Evolutionary conservation across 2,888 invertebrate species (phyloP).

Genomic region (Drosophila dives): DNA sequence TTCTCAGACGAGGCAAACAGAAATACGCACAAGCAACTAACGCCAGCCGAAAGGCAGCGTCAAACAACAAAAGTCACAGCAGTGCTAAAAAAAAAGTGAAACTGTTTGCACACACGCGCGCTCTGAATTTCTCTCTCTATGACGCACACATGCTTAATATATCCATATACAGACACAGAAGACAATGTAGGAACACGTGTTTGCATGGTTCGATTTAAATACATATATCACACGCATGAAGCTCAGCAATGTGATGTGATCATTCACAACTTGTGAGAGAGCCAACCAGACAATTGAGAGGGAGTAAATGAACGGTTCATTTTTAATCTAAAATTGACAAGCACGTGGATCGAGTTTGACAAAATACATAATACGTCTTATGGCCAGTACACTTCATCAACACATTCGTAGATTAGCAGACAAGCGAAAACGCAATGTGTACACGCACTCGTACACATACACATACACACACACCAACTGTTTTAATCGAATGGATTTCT

Average conservation of each 20-base stretch:
- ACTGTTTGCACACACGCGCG: slow-evolving; percentile 21
- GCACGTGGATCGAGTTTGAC: not conserved
- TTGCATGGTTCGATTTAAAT: slow-evolving; percentile 10
- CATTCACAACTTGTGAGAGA: not conserved
- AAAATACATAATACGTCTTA: not conserved
- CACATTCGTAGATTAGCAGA: not conserved
- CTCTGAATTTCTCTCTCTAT: slow-evolving; percentile 2
- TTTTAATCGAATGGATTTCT: not conserved
- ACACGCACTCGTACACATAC: not conserved
- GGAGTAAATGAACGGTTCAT: not conserved
- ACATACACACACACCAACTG: not conserved
- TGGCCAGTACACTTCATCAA: not conserved
- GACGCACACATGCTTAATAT: slow-evolving; percentile 2
- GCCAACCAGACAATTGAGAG: not conserved
- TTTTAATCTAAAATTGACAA: not conserved
- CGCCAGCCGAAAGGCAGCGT: slow-evolving; percentile 5
- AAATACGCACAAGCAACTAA: slow-evolving; percentile 14
- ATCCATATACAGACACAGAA: slow-evolving; percentile 1
- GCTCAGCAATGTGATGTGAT: slow-evolving; percentile 1
- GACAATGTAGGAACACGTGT: slow-evolving; percentile 21
- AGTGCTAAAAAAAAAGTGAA: slow-evolving; percentile 43
- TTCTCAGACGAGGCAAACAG: slow-evolving; percentile 19
- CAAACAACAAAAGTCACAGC: slow-evolving; percentile 13
- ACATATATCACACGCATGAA: slow-evolving; percentile 10
- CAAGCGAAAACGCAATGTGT: not conserved